These are phyloP conservation scores for Protonibea diacanthus DNA, from an alignment of 2,797 vertebrate species.

Conservation along the genomic window DNA sequence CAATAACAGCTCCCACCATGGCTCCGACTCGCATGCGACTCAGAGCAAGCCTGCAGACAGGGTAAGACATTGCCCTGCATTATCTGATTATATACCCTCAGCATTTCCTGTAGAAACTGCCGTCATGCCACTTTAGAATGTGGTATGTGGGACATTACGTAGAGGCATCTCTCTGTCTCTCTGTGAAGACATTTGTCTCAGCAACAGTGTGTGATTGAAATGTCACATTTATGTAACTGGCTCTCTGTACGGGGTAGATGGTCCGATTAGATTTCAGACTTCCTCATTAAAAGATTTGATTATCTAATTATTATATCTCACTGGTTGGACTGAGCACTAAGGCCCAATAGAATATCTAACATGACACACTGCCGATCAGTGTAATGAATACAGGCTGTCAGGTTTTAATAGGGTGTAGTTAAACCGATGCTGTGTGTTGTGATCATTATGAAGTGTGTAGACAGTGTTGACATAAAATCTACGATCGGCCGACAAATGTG, in stretches of 20 bases:
- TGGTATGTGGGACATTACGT: constrained; percentile 7
- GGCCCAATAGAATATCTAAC: neutral
- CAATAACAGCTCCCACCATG: constrained; percentile 96
- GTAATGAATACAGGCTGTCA: neutral
- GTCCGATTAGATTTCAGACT: constrained; percentile 16
- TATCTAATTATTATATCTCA: neutral
- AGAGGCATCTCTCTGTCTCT: constrained; percentile 9
- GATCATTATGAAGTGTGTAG: neutral
- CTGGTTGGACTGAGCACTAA: neutral
- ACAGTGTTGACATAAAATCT: neutral
- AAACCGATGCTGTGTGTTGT: neutral
- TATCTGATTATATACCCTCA: constrained; percentile 37
- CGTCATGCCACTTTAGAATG: constrained; percentile 15
- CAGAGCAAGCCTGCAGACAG: constrained; percentile 96
- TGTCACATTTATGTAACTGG: neutral
- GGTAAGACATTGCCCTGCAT: constrained; percentile 85
- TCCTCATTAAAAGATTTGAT: neutral
- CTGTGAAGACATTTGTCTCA: neutral
- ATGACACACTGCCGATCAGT: neutral
- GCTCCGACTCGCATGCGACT: constrained; percentile 93
- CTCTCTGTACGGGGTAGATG: neutral
- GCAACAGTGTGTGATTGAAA: constrained; percentile 11
- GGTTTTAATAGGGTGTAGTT: neutral
- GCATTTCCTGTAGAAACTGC: constrained; percentile 21
- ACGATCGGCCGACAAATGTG: neutral